Percentiles rank a stretch among this genome's conserved stretches.
These are phyloP conservation scores for Epinotia nisella DNA, from an alignment of 2,888 invertebrate species.

Conservation along the genomic window DNA sequence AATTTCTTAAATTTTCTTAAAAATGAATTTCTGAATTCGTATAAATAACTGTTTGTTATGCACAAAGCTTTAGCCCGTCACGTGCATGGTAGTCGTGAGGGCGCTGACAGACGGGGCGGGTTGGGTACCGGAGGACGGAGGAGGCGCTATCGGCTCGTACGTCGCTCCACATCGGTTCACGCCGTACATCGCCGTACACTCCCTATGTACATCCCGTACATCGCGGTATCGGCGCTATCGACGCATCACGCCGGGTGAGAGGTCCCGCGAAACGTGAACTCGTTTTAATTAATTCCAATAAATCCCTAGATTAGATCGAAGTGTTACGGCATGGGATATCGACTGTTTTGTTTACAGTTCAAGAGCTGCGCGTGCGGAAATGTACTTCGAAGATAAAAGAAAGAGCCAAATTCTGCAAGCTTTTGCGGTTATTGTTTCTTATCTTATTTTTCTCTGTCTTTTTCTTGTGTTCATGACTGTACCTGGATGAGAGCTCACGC, in stretches of 20 bases:
- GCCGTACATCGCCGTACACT: conserved; percentile 12
- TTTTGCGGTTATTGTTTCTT: not conserved
- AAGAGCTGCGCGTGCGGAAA: not conserved
- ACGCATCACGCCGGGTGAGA: conserved; percentile 30
- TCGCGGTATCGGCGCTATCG: conserved; percentile 23
- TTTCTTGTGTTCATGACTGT: not conserved
- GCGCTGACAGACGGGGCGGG: conserved; percentile 28
- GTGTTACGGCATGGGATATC: conserved; percentile 23
- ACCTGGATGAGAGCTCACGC: too few relatives aligned
- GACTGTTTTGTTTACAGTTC: conserved; percentile 18
- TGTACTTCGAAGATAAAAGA: not conserved
- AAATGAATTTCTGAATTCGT: not conserved
- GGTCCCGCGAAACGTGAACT: conserved; percentile 32
- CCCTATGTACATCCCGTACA: conserved; percentile 8
- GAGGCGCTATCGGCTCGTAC: conserved; percentile 8
- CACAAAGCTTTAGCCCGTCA: conserved; percentile 27
- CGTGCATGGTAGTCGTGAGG: conserved; percentile 39
- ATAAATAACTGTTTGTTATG: conserved; percentile 2
- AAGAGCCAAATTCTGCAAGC: not conserved
- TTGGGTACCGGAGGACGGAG: conserved; percentile 9
- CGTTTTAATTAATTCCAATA: conserved; percentile 37
- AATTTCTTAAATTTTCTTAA: too few relatives aligned
- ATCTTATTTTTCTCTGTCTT: not conserved
- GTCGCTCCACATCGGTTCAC: conserved; percentile 19
- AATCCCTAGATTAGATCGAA: conserved; percentile 31